Percentiles rank a stretch among this genome's conserved stretches.
phyloP scores from a whole-genome alignment of 1,140 invertebrate species.

The Lepidurus arcticus region DNA sequence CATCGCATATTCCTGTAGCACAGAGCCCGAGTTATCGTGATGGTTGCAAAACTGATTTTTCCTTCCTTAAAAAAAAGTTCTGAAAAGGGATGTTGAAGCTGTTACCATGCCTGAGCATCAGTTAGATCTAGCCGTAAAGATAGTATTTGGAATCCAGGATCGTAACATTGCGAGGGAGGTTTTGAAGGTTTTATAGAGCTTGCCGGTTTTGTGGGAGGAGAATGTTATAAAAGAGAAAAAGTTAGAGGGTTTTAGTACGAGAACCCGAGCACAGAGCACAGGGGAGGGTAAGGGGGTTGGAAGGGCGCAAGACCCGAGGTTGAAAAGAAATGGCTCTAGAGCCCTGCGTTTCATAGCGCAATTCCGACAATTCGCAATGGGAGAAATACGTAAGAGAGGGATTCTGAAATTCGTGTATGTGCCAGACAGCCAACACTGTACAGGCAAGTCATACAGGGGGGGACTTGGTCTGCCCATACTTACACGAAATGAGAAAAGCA shows the following conservation, averaged over 20 bases:
- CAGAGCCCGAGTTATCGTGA: neutral
- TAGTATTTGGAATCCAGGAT: slow-evolving; percentile 6
- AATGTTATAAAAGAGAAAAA: slow-evolving; percentile 17
- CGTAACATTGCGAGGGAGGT: neutral
- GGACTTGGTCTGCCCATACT: neutral
- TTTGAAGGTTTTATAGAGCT: slow-evolving; percentile 6
- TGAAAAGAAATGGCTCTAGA: slow-evolving; percentile 20
- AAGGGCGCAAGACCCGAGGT: neutral
- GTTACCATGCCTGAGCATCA: neutral
- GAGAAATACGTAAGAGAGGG: slow-evolving; percentile 21
- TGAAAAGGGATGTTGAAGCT: neutral
- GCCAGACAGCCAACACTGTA: slow-evolving; percentile 17
- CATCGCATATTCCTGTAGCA: slow-evolving; percentile 1
- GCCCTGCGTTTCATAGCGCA: slow-evolving; percentile 20
- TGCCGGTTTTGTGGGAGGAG: slow-evolving; percentile 10
- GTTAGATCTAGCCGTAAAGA: slow-evolving; percentile 3
- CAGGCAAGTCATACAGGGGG: neutral
- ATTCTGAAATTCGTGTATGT: slow-evolving; percentile 19
- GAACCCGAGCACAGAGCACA: slow-evolving; percentile 6
- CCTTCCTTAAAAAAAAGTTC: neutral
- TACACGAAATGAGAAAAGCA: slow-evolving; percentile 19
- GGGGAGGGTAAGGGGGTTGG: neutral
- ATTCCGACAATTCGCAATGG: slow-evolving; percentile 21
- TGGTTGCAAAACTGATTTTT: neutral
- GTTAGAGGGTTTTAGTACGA: slow-evolving; percentile 9